Evolutionary conservation across 1,140 invertebrate species (phyloP), one percentile per base, ranked within the genome.

Genomic region (Ylistrum balloti): DNA sequence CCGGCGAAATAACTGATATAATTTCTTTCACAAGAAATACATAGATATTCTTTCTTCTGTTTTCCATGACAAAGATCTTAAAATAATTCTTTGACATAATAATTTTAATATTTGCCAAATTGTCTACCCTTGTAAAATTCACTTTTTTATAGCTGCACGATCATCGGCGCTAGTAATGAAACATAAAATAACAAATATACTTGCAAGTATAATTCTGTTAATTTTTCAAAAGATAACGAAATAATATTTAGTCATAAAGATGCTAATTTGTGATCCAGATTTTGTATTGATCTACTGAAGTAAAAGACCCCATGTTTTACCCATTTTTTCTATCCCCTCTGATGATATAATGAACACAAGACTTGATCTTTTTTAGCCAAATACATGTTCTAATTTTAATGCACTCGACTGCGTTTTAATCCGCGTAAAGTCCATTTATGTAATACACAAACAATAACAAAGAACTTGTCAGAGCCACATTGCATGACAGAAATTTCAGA

Each of bases 201-300:
- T 74, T 17, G 56, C n/a, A 28, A 74, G n/a, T 74, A 28, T 28
- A 74, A 74, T 74, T 74, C 17, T 74, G 56, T 74, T 74, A 74
- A 28, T 74, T 74, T 74, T 74, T 74, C 56, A 28, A 74, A 74
- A 74, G 56, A 74, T 74, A 74, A 74, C 56, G 28, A 74, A n/a
- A 74, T 74, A 28, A 28, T 74, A 74, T 45, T 45, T 45, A 1
- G 41, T 74, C 56, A 74, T 74, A 28, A 74, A 74, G 28, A n/a
- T 22, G 56, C 22, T 28, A 17, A 28, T 9, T 28, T 74, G n/a
- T n/a, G n/a, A 28, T 74, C 7, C 56, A 74, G 22, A 74, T 17
- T 74, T 15, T 56, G 20, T 7, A 17, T 56, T 56, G 45, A 20
- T 74, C 56, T 74, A 74, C 56, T 28, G n/a, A 74, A 74, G 56